These are phyloP conservation scores for Cryptus viduatorius DNA, from an alignment of 2,888 invertebrate genomes.

Conservation along the genomic window DNA sequence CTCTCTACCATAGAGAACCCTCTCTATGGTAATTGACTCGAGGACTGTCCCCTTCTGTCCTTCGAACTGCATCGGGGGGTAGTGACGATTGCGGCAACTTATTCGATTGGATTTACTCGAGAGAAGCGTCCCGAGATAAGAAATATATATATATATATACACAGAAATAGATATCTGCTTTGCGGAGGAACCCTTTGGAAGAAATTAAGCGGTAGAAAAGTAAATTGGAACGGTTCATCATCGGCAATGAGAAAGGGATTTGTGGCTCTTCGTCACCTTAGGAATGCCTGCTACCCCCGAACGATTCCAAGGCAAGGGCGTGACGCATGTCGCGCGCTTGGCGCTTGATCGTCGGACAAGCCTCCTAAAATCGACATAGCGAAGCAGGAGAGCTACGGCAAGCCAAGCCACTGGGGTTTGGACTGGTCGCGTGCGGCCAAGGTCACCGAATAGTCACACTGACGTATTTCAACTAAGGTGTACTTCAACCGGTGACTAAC, in stretches of 20 bases:
- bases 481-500: conserved; percentile 66
- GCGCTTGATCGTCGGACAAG: conserved; percentile 48
- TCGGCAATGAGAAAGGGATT: not conserved
- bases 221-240: not conserved
- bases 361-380: conserved; percentile 66
- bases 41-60: not conserved
- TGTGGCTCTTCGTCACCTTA: not conserved
- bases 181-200: not conserved
- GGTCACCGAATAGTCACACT: conserved; percentile 76
- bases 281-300: not conserved
- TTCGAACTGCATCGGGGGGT: not conserved
- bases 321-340: conserved; percentile 47
- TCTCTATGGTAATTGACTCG: conserved; percentile 68
- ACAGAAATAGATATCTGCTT: no score
- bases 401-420: conserved; percentile 27
- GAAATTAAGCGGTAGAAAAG: no score
- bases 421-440: conserved; percentile 82
- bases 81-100: no score
- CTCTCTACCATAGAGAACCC: no score
- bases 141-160: no score
- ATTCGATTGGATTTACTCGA: no score
- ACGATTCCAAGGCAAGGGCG: conserved; percentile 37
- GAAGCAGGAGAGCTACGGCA: conserved; percentile 37
- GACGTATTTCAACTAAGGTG: conserved; percentile 70
- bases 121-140: no score